These are phyloP conservation scores for Sthenelais limicola DNA, from an alignment of 2,888 invertebrate species.

Conservation along the genomic window DNA sequence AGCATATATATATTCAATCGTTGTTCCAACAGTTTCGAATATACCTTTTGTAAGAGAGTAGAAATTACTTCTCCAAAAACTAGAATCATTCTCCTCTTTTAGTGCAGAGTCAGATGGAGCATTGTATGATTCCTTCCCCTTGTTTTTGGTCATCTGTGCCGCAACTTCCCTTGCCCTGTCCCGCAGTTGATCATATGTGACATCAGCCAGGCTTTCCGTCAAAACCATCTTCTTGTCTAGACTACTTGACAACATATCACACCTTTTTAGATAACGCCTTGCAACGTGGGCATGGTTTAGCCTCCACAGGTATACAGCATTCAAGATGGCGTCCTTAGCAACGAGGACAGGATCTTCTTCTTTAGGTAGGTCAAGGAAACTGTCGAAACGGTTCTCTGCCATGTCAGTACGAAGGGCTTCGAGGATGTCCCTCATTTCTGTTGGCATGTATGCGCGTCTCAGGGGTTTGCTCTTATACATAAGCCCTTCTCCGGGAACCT, in stretches of 20 bases:
- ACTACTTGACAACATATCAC: constrained; percentile 3
- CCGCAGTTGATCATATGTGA: neutral
- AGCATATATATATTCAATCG: too few relatives aligned
- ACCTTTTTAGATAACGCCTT: neutral
- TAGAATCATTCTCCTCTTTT: too few relatives aligned
- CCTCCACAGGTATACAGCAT: neutral
- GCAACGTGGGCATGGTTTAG: constrained; percentile 1
- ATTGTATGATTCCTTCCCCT: too few relatives aligned
- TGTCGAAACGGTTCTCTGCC: neutral
- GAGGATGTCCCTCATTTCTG: neutral
- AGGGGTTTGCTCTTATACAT: neutral
- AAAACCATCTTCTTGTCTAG: neutral
- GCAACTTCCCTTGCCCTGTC: neutral
- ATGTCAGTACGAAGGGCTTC: neutral
- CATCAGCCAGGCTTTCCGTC: neutral
- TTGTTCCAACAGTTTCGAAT: too few relatives aligned
- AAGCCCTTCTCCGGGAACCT: neutral
- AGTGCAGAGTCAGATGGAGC: too few relatives aligned
- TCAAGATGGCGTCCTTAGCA: neutral
- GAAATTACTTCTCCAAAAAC: too few relatives aligned
- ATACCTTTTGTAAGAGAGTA: too few relatives aligned
- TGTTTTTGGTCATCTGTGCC: neutral
- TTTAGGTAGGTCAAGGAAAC: neutral
- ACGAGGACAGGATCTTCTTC: neutral
- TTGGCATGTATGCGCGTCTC: neutral